phyloP scores from a whole-genome alignment of 2,888 invertebrate genomes.

The Drosophila borborema region DNA sequence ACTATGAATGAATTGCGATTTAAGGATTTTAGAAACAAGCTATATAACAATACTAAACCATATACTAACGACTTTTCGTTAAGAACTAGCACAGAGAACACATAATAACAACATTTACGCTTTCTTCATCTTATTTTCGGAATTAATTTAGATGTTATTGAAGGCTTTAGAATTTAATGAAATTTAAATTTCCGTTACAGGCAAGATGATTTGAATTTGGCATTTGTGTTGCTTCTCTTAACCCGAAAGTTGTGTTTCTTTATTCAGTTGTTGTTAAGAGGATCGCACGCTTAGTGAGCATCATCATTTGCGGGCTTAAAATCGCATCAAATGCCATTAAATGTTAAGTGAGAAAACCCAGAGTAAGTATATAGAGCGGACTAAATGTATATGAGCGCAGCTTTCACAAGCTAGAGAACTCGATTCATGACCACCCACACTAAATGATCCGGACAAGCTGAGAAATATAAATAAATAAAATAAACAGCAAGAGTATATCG shows the following conservation, averaged over 20 bases:
- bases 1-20: background rate
- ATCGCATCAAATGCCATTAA: background rate
- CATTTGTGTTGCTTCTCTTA: background rate
- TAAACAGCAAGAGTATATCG: slow-evolving; percentile 22
- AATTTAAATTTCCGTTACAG: background rate
- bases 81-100: background rate
- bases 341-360: background rate
- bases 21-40: background rate
- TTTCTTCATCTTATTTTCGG: background rate
- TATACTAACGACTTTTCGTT: no score
- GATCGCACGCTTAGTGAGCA: background rate
- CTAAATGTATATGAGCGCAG: slow-evolving; percentile 3
- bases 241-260: background rate
- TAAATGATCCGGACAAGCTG: slow-evolving; percentile 16
- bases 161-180: background rate
- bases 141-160: background rate
- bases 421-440: slow-evolving; percentile 48
- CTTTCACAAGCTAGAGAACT: slow-evolving; percentile 48
- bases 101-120: background rate
- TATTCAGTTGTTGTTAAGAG: background rate
- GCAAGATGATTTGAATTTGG: background rate
- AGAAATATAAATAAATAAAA: slow-evolving; percentile 9
- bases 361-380: slow-evolving; percentile 9
- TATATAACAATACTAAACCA: background rate
- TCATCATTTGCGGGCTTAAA: slow-evolving; percentile 2